Conservation (phyloP, 1,140 invertebrate species). For the Lamellibrachia luymesi region DNA sequence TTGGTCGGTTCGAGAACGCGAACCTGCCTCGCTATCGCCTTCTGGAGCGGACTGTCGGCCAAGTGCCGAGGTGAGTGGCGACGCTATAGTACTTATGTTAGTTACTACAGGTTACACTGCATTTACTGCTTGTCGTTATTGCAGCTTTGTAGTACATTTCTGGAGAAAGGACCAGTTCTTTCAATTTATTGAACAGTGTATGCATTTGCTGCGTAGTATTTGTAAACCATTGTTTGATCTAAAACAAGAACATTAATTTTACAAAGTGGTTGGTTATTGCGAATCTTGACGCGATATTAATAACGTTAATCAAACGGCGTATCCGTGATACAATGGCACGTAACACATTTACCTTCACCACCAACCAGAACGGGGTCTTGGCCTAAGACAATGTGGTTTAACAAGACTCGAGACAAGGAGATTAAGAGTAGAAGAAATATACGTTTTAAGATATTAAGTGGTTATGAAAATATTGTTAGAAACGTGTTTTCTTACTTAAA, state of each 20-base stretch:
- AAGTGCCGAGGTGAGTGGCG: constrained; percentile 66
- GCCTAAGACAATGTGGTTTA: no score
- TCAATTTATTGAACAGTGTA: neutral
- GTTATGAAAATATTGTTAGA: no score
- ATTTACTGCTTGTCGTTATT: neutral
- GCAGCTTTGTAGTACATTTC: neutral
- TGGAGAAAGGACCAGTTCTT: neutral
- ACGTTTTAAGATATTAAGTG: no score
- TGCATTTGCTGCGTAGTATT: neutral
- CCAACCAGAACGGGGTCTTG: neutral
- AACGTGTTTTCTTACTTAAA: no score
- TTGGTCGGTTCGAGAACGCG: constrained; percentile 67
- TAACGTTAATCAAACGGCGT: neutral
- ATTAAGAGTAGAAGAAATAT: no score
- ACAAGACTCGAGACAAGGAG: no score
- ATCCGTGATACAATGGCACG: neutral
- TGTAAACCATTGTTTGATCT: neutral
- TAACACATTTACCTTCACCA: neutral
- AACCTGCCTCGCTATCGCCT: constrained; percentile 68
- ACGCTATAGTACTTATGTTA: neutral
- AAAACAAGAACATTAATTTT: neutral
- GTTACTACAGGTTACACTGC: neutral
- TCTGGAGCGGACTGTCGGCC: constrained; percentile 70
- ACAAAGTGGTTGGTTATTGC: neutral
- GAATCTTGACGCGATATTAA: neutral